phyloP scores from a whole-genome alignment of 2,888 invertebrate genomes.

The Andrena hattorfiana region DNA sequence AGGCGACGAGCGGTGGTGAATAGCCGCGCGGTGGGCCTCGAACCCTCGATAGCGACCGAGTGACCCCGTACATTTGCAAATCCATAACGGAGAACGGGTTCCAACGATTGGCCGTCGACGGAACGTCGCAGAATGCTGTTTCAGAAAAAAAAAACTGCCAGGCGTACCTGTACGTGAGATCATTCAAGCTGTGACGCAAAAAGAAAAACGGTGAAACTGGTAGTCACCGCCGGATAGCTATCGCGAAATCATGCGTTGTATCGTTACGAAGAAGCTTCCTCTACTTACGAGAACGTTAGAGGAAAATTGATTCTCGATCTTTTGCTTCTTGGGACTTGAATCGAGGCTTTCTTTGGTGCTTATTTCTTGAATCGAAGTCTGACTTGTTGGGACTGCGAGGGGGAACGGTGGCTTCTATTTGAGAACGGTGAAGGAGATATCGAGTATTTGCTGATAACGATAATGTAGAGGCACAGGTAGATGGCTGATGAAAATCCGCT shows the following conservation, averaged over 20 bases:
- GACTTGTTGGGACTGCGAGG: too few relatives aligned
- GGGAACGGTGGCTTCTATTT: neutral
- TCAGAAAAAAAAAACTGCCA: neutral
- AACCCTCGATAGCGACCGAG: conserved; percentile 43
- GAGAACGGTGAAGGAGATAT: too few relatives aligned
- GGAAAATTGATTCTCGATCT: neutral
- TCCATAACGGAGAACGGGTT: neutral
- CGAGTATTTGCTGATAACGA: too few relatives aligned
- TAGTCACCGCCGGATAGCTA: neutral
- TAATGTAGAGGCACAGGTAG: neutral
- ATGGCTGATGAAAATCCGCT: conserved; percentile 38
- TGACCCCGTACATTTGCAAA: conserved; percentile 60
- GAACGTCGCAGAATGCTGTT: conserved; percentile 1
- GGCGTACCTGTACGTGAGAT: neutral
- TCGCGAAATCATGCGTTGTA: neutral
- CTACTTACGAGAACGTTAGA: neutral
- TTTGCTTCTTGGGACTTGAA: neutral
- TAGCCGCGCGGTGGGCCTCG: conserved; percentile 10
- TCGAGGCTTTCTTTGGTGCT: neutral
- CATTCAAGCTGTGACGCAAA: conserved; percentile 20
- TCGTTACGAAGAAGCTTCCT: neutral
- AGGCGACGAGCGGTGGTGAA: neutral
- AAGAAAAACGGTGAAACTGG: conserved; percentile 16
- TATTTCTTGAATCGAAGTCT: too few relatives aligned
- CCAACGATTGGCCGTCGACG: conserved; percentile 6